These are phyloP conservation scores for Anarsia innoxiella DNA, from an alignment of 2,888 invertebrate species.

Conservation along the genomic window DNA sequence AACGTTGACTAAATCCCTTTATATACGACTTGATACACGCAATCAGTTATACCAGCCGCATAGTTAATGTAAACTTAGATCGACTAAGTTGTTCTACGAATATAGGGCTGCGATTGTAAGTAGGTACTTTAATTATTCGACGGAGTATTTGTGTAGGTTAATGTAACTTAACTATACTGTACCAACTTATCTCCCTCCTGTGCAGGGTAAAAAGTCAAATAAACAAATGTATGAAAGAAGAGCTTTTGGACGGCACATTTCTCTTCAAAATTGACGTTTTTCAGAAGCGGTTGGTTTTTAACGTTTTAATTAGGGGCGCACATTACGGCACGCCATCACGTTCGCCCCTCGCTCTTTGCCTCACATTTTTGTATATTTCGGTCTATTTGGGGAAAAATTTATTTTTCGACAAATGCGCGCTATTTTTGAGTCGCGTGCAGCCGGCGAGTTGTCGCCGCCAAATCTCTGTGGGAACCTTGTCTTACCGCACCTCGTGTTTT, in stretches of 20 bases:
- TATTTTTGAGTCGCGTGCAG: slow-evolving; percentile 72
- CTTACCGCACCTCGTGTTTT: too few relatives aligned
- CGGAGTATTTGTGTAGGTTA: too few relatives aligned
- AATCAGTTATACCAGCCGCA: slow-evolving; percentile 18
- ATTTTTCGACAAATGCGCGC: slow-evolving; percentile 73
- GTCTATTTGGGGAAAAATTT: slow-evolving; percentile 74
- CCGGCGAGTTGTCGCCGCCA: slow-evolving; percentile 62
- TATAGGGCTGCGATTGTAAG: too few relatives aligned
- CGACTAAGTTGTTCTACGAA: too few relatives aligned
- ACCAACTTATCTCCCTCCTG: too few relatives aligned
- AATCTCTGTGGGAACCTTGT: slow-evolving; percentile 73
- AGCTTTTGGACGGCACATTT: slow-evolving; percentile 70
- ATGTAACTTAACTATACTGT: too few relatives aligned
- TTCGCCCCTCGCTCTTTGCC: slow-evolving; percentile 69
- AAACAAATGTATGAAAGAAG: slow-evolving; percentile 67
- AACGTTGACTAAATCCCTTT: slow-evolving; percentile 54
- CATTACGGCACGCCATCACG: slow-evolving; percentile 72
- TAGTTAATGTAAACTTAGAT: slow-evolving; percentile 9
- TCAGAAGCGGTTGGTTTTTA: slow-evolving; percentile 72
- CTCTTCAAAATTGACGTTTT: slow-evolving; percentile 74
- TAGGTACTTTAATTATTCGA: too few relatives aligned
- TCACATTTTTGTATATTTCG: slow-evolving; percentile 74
- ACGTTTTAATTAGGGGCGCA: slow-evolving; percentile 75
- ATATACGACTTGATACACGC: slow-evolving; percentile 36
- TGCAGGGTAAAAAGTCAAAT: slow-evolving; percentile 46